Percentiles rank a stretch among this genome's conserved stretches.
Conservation (phyloP, 2,888 invertebrate genomes). For the Caenorhabditis sp. region DNA sequence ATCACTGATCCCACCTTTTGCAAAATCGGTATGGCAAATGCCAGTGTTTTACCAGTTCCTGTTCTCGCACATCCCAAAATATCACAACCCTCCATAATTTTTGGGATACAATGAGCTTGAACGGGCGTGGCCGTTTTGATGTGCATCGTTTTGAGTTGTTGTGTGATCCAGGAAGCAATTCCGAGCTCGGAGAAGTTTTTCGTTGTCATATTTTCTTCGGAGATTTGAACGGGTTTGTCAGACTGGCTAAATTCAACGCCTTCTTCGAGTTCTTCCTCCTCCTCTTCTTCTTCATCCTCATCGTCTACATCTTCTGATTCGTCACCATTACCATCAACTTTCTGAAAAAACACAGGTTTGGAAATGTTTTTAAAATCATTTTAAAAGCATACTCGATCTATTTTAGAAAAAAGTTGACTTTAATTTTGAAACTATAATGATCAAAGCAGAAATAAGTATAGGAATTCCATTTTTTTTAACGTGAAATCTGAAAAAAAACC, state of each 20-base stretch:
- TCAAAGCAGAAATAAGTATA: too few relatives aligned
- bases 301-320: constrained; percentile 7
- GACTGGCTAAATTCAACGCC: constrained; percentile 21
- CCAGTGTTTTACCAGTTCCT: constrained; percentile 96
- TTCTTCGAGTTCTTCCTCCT: constrained; percentile 30
- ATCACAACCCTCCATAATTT: constrained; percentile 76
- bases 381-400: neutral
- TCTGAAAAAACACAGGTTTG: neutral
- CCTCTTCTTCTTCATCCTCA: constrained; percentile 19
- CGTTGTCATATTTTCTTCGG: constrained; percentile 24
- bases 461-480: too few relatives aligned
- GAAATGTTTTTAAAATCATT: neutral
- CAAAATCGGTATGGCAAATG: constrained; percentile 79
- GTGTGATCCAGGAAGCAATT: constrained; percentile 58
- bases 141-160: constrained; percentile 60
- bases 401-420: too few relatives aligned
- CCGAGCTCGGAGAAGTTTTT: constrained; percentile 58
- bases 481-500: too few relatives aligned
- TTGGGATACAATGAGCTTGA: constrained; percentile 65
- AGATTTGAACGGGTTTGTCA: constrained; percentile 19
- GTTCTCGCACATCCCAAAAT: constrained; percentile 96
- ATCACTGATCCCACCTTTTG: constrained; percentile 49
- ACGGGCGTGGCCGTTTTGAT: constrained; percentile 64
- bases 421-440: too few relatives aligned
- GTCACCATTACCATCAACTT: constrained; percentile 7